Percentiles rank a stretch among this genome's conserved stretches.
Evolutionary conservation across 1,140 invertebrate genomes (phyloP).

Genomic region (Mamestra configurata): DNA sequence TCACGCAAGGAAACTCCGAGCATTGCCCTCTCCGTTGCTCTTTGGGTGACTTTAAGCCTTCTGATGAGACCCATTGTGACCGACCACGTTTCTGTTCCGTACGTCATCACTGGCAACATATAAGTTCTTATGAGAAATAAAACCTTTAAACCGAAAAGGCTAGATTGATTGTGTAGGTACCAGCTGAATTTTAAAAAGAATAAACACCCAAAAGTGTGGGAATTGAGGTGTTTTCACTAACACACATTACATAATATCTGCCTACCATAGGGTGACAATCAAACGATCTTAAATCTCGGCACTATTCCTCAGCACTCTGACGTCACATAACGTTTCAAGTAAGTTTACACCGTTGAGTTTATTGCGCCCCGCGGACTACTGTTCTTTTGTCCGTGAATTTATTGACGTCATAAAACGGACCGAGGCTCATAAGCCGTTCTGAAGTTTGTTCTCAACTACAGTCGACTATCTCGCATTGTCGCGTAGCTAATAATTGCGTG

Average conservation of each 20-base stretch:
- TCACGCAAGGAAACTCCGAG: too few relatives aligned
- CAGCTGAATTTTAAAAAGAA: too few relatives aligned
- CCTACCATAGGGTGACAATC: too few relatives aligned
- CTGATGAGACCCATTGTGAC: too few relatives aligned
- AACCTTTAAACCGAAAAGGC: not conserved
- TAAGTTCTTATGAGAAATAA: too few relatives aligned
- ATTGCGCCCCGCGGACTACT: constrained; percentile 10
- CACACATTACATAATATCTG: too few relatives aligned
- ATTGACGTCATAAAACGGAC: constrained; percentile 38
- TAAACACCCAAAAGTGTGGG: not conserved
- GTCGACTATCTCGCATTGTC: constrained; percentile 1
- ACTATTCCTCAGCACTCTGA: not conserved
- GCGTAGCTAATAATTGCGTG: constrained; percentile 8
- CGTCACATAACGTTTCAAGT: not conserved
- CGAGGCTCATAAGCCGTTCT: constrained; percentile 20
- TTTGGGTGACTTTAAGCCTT: too few relatives aligned
- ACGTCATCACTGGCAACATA: too few relatives aligned
- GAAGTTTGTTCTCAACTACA: constrained; percentile 39
- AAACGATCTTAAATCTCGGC: too few relatives aligned
- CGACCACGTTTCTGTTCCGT: too few relatives aligned
- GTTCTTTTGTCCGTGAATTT: constrained; percentile 37
- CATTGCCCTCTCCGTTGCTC: too few relatives aligned
- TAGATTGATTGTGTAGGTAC: too few relatives aligned
- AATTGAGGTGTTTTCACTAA: not conserved
- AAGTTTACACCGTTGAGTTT: constrained; percentile 32